Evolutionary conservation across 2,797 vertebrate species (phyloP).

Genomic region (Acanthopagrus latus): DNA sequence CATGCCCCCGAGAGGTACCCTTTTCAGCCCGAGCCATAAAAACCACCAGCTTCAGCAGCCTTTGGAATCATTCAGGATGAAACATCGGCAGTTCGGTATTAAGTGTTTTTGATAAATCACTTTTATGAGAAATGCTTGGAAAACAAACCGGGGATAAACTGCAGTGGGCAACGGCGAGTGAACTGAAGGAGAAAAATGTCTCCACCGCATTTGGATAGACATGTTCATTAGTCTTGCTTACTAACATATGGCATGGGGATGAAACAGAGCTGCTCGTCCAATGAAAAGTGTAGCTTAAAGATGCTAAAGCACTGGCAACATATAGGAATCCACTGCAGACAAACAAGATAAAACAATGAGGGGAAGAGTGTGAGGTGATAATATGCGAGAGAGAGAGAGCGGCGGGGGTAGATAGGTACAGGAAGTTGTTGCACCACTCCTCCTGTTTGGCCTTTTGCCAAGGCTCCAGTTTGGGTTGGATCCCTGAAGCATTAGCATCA

Average conservation of each 20-base stretch:
- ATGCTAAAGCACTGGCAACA: slow-evolving; percentile 60
- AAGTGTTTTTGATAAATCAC: slow-evolving; percentile 87
- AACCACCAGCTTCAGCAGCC: slow-evolving; percentile 77
- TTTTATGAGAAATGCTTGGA: slow-evolving; percentile 85
- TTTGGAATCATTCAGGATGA: slow-evolving; percentile 83
- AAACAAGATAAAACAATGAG: slow-evolving; percentile 62
- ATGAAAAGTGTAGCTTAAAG: slow-evolving; percentile 72
- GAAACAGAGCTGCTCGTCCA: slow-evolving; percentile 73
- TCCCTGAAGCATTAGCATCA: slow-evolving; percentile 86
- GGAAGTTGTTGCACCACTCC: slow-evolving; percentile 72
- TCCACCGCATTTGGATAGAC: slow-evolving; percentile 78
- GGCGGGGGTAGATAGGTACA: slow-evolving; percentile 52
- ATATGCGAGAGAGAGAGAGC: slow-evolving; percentile 37
- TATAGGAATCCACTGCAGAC: slow-evolving; percentile 57
- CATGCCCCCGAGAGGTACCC: slow-evolving; percentile 81
- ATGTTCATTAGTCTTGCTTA: slow-evolving; percentile 85
- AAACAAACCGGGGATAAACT: slow-evolving; percentile 84
- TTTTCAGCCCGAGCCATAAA: slow-evolving; percentile 80
- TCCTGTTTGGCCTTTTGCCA: slow-evolving; percentile 80
- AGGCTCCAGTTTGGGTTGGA: slow-evolving; percentile 82
- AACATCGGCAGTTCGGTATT: slow-evolving; percentile 80
- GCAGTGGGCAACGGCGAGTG: slow-evolving; percentile 80
- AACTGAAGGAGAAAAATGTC: slow-evolving; percentile 85
- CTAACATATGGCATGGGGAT: slow-evolving; percentile 82
- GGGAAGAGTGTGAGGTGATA: slow-evolving; percentile 60